Conservation (phyloP, 2,113 vertebrate species). For the Sinocyclocheilus anophthalmus region DNA sequence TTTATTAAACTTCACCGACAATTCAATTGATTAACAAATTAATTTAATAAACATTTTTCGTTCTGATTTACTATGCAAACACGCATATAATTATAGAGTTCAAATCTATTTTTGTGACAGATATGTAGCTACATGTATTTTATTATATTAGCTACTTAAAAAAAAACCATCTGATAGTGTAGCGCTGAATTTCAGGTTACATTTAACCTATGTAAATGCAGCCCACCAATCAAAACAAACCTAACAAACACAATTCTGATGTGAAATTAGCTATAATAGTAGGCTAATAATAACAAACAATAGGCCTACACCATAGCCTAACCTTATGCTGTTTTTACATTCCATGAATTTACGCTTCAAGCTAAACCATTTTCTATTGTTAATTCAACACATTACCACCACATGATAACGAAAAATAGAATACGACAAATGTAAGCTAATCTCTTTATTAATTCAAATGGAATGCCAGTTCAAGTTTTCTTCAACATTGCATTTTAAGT, state of each 20-base stretch:
- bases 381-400: not conserved
- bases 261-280: not conserved
- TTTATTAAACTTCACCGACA: not conserved
- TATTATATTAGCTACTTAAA: not conserved
- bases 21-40: not conserved
- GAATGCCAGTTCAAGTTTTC: not conserved
- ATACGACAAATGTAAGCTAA: not conserved
- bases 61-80: not conserved
- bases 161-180: not conserved
- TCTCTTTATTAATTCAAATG: not conserved
- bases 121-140: not conserved
- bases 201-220: not conserved
- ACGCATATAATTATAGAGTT: not conserved
- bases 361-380: not conserved
- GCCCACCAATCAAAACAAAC: not conserved
- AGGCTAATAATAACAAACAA: not conserved
- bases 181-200: not conserved
- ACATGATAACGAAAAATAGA: not conserved
- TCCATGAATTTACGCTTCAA: not conserved
- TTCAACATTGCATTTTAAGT: not conserved
- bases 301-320: not conserved
- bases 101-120: not conserved
- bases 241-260: not conserved
- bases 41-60: not conserved
- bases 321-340: not conserved